Base-by-base conservation (phyloP, 1,140 invertebrate genomes). In the Microplitis mediator region DNA sequence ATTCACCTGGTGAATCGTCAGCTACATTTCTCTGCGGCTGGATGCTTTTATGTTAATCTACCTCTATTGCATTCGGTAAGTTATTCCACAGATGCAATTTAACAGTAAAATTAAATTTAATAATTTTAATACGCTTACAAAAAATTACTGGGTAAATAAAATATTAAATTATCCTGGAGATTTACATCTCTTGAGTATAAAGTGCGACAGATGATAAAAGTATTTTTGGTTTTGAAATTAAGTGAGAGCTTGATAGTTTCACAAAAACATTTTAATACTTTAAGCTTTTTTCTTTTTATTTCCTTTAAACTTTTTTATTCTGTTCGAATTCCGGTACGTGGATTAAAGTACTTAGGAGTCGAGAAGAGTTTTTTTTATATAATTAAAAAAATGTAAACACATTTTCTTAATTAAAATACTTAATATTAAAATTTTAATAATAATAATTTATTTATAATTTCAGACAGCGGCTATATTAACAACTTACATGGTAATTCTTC, bases 401-500 rank as follows among this genome's bases (percentile, higher is more conserved):
- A 6, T 11, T 36, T 56, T 32, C 14, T 56, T 45, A 45, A 11
- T 45, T 45, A 45, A 23, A 45, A 45, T 45, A 45, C 39, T 9
- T 45, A 11, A 23, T 54, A 34, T 3, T 52, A 35, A 16, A 4
- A 56, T 14, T 31, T 16, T 50, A 13, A 34, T 54, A 13, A 32
- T 67, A 50, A 23, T 56, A 11, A 39, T 69, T 39, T 52, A 4
- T 68, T 68, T 14, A 3, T 32, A 23, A 16, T 69, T 13, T 68
- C 78, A 87, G 86, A 84, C 82, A 6, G 68, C 73, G 8, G 74
- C 77, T 11, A 4, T 81, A 32, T 56, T 81, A 50, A 77, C 81
- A 6, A 86, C 82, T 0, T 87, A 87, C 70, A 74, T 86, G 45
- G 79, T 85, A 14, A 84, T 87, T 69, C 79, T 87, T 1, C 16